Base-by-base conservation (phyloP, 2,888 invertebrate genomes). In the Bruchidius siliquastri region DNA sequence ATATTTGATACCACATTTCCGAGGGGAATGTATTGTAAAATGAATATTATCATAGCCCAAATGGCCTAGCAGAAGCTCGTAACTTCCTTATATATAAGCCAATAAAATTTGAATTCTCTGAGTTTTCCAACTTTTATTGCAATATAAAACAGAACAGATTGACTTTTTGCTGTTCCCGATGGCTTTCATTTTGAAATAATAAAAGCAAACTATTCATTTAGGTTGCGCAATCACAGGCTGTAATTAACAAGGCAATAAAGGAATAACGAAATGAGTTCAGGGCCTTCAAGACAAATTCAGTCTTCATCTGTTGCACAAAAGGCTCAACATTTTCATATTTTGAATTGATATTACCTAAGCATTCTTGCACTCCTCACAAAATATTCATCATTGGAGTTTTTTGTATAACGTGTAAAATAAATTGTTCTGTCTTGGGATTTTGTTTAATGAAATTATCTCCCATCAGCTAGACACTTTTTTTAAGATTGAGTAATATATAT, bases 21-120 rank as follows among this genome's bases (percentile, higher is more conserved):
- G 49, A 1, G 67, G 69, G 72, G 72, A 76, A 77, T 78, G 73
- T 78, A 76, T 74, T 74, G 75, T 73, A 72, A 74, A 77, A 77
- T 78, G 78, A 78, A 77, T 78, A 78, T 77, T 49, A 49, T 49
- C 49, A 49, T 76, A 75, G 74, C 32, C 69, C 72, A 70, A 70
- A 74, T 71, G 73, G 32, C 67, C 73, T 72, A 70, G 73, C 75
- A 74, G 76, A 75, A 70, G 75, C 73, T 71, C 73, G 76, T 77
- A 76, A 77, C 77, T 76, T 77, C 76, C 72, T 77, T 76, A 76
- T 75, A 77, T 77, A 77, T 76, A 75, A 77, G 75, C 72, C 74
- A 77, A 79, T 79, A 77, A 79, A 79, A 79, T 77, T 77, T 79
- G 78, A 77, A 77, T 79, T 77, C 77, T 77, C 77, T 78, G 78